Evolutionary conservation across 2,113 vertebrate genomes (phyloP), one percentile per base, ranked within the genome.

Genomic region (Suricata suricatta): DNA sequence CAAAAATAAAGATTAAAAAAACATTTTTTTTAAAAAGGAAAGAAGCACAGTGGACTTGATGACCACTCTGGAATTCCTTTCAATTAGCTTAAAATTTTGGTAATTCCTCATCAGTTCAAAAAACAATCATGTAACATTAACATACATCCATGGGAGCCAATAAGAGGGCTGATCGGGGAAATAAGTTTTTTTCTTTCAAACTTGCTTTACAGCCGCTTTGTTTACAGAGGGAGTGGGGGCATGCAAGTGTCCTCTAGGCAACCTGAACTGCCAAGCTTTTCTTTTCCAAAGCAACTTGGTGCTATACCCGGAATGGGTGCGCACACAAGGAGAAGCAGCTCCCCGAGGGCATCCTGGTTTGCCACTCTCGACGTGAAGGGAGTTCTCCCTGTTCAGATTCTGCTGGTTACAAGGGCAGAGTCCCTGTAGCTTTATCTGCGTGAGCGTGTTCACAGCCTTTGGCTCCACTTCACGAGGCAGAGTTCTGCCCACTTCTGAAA

Each of bases 81-180:
- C 50, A 31, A 50, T 44, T 54, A 57, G 38, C 88, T 95, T 84
- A 88, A 57, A 33, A 95, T 88, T 85, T 85, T 54, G 54, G 69
- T 81, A 63, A 76, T 60, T 72, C 35, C 7, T 90, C 57, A n/a
- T 63, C 52, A 50, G 21, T 44, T 84, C 31, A 81, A 93, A 95
- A 87, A 64, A 94, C 60, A 21, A 35, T 50, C 77, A 86, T 9
- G 14, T 12, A n/a, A 52, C 16, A 44, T 88, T 54, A 68, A 88
- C 66, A 82, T 57, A 63, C 17, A 77, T 76, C 41, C 71, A 52
- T 0, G 21, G n/a, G 89, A 93, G 54, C 38, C 82, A 96, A 57
- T 21, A 92, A 44, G 64, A 54, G 10, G 33, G 21, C 5, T 69
- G 19, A 88, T 77, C 12, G 88, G 16, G 33, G 33, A 97, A 91